A percentile compares a stretch with the other conserved stretches of the same genome.
Conservation (phyloP, 1,140 invertebrate species). For the Ericerus pela region DNA sequence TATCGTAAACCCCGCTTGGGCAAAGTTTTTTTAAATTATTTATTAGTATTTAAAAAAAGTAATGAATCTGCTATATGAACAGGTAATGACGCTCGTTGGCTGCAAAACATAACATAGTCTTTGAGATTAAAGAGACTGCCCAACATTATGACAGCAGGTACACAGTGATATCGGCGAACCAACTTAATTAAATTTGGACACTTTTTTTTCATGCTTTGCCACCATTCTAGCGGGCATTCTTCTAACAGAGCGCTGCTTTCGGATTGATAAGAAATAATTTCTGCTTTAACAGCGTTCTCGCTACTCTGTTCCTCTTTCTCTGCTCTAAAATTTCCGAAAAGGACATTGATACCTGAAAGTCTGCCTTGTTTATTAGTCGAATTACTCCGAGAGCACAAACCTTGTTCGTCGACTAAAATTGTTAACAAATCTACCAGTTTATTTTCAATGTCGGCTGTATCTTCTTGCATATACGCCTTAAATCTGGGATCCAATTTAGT, state of each 20-base stretch:
- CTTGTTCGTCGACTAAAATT: too few species aligned
- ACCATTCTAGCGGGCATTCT: constrained; percentile 32
- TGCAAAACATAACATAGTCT: not conserved
- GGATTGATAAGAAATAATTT: constrained; percentile 37
- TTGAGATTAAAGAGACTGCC: not conserved
- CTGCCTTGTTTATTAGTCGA: not conserved
- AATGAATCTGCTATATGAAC: not conserved
- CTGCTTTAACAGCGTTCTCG: constrained; percentile 35
- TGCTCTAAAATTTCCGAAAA: not conserved
- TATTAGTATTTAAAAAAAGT: constrained; percentile 1
- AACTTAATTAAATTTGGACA: constrained; percentile 18
- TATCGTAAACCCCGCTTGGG: too few species aligned
- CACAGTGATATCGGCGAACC: not conserved
- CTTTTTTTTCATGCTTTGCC: constrained; percentile 12
- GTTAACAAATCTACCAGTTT: too few species aligned
- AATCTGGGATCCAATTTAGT: constrained; percentile 39
- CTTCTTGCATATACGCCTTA: constrained; percentile 29
- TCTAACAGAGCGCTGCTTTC: constrained; percentile 35
- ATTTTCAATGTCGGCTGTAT: too few species aligned
- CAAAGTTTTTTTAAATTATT: too few species aligned
- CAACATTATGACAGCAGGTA: not conserved
- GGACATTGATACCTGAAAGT: not conserved
- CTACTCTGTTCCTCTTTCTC: constrained; percentile 15
- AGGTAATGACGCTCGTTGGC: not conserved
- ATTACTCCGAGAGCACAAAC: too few species aligned